These are phyloP conservation scores for Corythucha ciliata DNA, from an alignment of 2,888 invertebrate species.

Conservation along the genomic window DNA sequence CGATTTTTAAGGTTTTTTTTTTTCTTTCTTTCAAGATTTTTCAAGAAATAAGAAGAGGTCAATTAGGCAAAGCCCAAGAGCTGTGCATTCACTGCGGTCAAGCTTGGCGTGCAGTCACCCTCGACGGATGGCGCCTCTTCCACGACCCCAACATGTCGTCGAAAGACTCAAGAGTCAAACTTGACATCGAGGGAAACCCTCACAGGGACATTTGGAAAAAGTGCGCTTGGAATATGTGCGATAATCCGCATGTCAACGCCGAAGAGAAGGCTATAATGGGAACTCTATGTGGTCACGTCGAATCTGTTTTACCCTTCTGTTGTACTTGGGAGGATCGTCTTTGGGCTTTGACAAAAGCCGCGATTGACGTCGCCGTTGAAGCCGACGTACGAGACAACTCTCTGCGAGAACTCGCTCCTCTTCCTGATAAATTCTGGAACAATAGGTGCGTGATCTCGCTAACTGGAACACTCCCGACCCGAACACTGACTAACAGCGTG, in stretches of 20 bases:
- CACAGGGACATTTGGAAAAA: constrained; percentile 52
- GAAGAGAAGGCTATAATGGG: constrained; percentile 45
- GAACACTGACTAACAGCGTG: not conserved
- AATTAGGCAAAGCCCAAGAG: constrained; percentile 72
- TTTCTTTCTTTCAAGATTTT: constrained; percentile 48
- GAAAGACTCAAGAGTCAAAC: constrained; percentile 37
- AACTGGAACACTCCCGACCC: not conserved
- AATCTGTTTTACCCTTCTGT: constrained; percentile 64
- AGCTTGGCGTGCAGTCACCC: constrained; percentile 79
- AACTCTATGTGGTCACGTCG: constrained; percentile 72
- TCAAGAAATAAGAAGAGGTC: constrained; percentile 72
- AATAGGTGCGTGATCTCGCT: constrained; percentile 42
- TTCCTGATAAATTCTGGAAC: constrained; percentile 62
- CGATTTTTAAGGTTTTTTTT: not conserved
- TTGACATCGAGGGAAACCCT: constrained; percentile 71
- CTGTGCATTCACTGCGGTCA: constrained; percentile 80
- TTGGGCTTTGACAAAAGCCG: constrained; percentile 76
- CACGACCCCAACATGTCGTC: constrained; percentile 72
- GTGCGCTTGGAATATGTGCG: constrained; percentile 48
- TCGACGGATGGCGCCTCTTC: constrained; percentile 82
- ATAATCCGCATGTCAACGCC: constrained; percentile 39
- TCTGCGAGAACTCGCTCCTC: constrained; percentile 46
- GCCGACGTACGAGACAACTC: constrained; percentile 55
- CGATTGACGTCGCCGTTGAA: constrained; percentile 79
- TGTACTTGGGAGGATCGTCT: constrained; percentile 81